phyloP scores from a whole-genome alignment of 2,113 vertebrate species.

The Myodes glareolus region DNA sequence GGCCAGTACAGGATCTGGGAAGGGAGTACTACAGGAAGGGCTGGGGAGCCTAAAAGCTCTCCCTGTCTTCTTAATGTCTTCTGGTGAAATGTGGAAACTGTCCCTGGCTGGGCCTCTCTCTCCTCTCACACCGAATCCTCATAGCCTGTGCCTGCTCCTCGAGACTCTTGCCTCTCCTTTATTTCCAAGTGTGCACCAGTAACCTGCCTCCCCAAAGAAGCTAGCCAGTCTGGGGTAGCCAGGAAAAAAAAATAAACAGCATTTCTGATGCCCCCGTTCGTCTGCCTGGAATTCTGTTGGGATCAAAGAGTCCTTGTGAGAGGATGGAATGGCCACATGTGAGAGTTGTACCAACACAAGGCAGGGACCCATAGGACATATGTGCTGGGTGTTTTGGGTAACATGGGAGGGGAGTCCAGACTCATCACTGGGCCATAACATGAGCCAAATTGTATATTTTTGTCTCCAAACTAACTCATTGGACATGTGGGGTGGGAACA shows the following conservation, averaged over 20 bases:
- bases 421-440: not conserved
- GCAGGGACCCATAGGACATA: not conserved
- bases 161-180: not conserved
- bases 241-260: conserved; percentile 66
- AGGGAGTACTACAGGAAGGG: not conserved
- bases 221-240: not conserved
- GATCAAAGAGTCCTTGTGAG: not conserved
- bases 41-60: not conserved
- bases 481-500: not conserved
- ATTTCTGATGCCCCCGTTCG: conserved; percentile 36
- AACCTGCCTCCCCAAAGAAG: not conserved
- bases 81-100: not conserved
- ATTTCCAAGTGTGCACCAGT: not conserved
- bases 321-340: not conserved
- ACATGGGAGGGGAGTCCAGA: not conserved
- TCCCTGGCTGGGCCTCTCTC: not conserved
- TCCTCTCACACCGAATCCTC: not conserved
- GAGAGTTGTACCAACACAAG: not conserved
- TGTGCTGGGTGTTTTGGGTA: not conserved
- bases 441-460: not conserved
- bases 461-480: not conserved
- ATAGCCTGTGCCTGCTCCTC: not conserved
- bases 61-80: not conserved
- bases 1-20: not conserved
- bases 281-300: conserved; percentile 50